These are phyloP conservation scores for Chelmon rostratus DNA, from an alignment of 2,797 vertebrate species.

Conservation along the genomic window DNA sequence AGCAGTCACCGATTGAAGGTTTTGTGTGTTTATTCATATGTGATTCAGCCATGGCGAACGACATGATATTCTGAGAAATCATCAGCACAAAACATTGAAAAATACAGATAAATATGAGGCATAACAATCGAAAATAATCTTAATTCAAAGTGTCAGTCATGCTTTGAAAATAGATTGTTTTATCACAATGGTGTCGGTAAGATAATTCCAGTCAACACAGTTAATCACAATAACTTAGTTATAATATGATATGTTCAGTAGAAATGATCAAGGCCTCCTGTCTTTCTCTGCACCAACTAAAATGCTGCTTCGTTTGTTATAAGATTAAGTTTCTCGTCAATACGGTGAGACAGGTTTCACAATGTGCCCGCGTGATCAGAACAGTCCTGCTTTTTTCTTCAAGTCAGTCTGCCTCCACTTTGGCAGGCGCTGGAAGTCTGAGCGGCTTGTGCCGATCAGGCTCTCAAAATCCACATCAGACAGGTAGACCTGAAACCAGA, in stretches of 20 bases:
- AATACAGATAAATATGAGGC: constrained; percentile 53
- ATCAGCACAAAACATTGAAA: constrained; percentile 32
- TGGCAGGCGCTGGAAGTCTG: constrained; percentile 90
- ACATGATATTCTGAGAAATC: constrained; percentile 29
- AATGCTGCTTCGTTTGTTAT: constrained; percentile 6
- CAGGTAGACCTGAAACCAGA: constrained; percentile 87
- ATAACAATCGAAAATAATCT: constrained; percentile 31
- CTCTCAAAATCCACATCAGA: constrained; percentile 90
- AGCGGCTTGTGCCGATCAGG: constrained; percentile 89
- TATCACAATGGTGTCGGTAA: constrained; percentile 22
- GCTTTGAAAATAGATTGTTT: not conserved
- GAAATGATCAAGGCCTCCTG: not conserved
- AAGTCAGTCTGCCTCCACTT: constrained; percentile 92
- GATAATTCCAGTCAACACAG: not conserved
- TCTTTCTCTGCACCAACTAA: constrained; percentile 6
- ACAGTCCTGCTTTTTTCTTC: constrained; percentile 92
- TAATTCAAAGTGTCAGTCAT: not conserved
- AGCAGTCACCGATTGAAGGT: constrained; percentile 5
- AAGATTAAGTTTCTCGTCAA: not conserved
- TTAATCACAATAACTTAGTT: constrained; percentile 25
- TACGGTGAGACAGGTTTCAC: not conserved
- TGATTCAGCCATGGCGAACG: constrained; percentile 32
- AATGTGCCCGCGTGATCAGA: constrained; percentile 81
- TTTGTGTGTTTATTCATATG: constrained; percentile 64
- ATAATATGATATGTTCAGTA: not conserved